phyloP scores from a whole-genome alignment of 1,140 invertebrate genomes.

The Drosophila bifasciata region DNA sequence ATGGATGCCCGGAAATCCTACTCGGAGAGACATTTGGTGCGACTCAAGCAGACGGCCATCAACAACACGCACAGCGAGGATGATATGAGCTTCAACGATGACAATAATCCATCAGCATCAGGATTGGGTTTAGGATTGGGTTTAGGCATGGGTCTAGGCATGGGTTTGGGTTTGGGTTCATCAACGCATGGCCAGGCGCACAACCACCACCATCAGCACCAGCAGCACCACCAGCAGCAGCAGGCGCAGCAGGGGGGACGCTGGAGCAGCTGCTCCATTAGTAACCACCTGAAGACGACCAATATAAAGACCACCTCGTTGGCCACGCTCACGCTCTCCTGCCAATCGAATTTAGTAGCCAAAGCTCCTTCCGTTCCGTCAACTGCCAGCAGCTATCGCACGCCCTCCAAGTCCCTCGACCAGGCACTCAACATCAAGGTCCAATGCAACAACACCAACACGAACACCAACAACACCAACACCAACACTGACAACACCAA shows the following conservation, averaged over 20 bases:
- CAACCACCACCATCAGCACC: slow-evolving; percentile 25
- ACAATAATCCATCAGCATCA: slow-evolving; percentile 69
- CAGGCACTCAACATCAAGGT: slow-evolving; percentile 47
- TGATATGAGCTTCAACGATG: slow-evolving; percentile 81
- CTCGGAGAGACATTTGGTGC: slow-evolving; percentile 78
- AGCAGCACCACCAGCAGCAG: slow-evolving; percentile 31
- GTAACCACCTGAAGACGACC: slow-evolving; percentile 77
- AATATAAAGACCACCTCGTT: slow-evolving; percentile 83
- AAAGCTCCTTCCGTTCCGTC: slow-evolving; percentile 45
- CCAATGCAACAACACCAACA: slow-evolving; percentile 37
- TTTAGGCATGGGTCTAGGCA: too few species aligned
- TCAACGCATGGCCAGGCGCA: slow-evolving; percentile 37
- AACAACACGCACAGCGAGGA: slow-evolving; percentile 79
- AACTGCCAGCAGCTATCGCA: slow-evolving; percentile 63
- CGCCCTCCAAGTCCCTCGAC: slow-evolving; percentile 69
- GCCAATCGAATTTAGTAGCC: slow-evolving; percentile 79
- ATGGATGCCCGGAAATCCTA: slow-evolving; percentile 82
- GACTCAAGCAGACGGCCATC: slow-evolving; percentile 82
- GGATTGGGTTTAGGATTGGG: neutral
- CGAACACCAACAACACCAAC: slow-evolving; percentile 31
- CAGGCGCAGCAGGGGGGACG: slow-evolving; percentile 38
- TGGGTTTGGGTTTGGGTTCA: too few species aligned
- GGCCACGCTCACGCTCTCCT: slow-evolving; percentile 69
- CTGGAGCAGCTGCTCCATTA: slow-evolving; percentile 80
- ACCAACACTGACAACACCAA: slow-evolving; percentile 33